phyloP scores from a whole-genome alignment of 23 tunicate genomes.

The Trididemnum miniatum region DNA sequence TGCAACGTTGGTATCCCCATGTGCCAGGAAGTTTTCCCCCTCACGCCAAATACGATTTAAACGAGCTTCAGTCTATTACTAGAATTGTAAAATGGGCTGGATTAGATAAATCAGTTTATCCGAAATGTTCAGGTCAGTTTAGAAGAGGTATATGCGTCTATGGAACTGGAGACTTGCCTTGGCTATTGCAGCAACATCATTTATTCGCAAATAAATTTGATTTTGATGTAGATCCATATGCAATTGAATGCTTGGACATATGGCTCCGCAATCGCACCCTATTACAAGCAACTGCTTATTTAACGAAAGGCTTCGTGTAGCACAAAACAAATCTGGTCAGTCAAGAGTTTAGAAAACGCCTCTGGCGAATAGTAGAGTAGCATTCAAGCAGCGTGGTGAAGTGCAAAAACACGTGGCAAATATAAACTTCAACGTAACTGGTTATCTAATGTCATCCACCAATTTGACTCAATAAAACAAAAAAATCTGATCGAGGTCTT shows the following conservation, averaged over 20 bases:
- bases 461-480: no score
- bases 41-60: slow-evolving; percentile 89
- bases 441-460: no score
- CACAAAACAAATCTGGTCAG: not conserved
- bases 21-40: slow-evolving; percentile 95
- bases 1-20: slow-evolving; percentile 71
- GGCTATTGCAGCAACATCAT: slow-evolving; percentile 85
- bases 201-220: slow-evolving; percentile 97
- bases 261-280: slow-evolving; percentile 83
- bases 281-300: slow-evolving; percentile 34
- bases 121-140: slow-evolving; percentile 82
- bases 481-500: no score
- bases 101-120: slow-evolving; percentile 78
- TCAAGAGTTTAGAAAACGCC: no score
- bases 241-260: slow-evolving; percentile 73
- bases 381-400: no score
- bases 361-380: no score
- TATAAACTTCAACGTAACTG: no score
- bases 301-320: slow-evolving; percentile 49
- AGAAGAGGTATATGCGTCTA: slow-evolving; percentile 83
- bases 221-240: slow-evolving; percentile 55
- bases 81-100: slow-evolving; percentile 94
- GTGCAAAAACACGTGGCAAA: no score
- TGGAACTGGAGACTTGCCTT: slow-evolving; percentile 93
- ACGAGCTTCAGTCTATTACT: slow-evolving; percentile 78